phyloP scores from a whole-genome alignment of 2,888 invertebrate species.

The Aspidapion aeneum region DNA sequence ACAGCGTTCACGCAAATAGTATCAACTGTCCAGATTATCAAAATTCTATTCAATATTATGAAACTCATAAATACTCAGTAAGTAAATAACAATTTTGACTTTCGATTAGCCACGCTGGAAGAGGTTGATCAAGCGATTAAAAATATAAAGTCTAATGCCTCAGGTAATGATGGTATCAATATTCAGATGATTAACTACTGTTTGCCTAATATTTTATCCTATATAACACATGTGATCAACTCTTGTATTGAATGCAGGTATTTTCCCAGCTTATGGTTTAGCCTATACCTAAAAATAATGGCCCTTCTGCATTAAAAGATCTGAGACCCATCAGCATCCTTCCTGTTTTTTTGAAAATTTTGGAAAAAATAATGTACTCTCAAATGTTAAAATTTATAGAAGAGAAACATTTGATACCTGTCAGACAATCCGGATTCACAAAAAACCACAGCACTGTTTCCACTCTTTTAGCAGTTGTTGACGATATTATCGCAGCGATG shows the following conservation, averaged over 20 bases:
- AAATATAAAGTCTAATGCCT: background rate
- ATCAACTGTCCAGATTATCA: too few species aligned
- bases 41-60: background rate
- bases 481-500: background rate
- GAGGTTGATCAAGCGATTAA: background rate
- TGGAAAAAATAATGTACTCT: background rate
- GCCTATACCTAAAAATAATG: background rate
- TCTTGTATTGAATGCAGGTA: background rate
- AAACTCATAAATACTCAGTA: background rate
- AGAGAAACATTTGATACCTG: background rate
- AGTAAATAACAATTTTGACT: background rate
- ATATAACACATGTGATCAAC: background rate
- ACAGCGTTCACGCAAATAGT: too few species aligned
- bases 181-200: background rate
- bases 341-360: background rate
- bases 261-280: background rate
- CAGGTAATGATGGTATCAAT: background rate
- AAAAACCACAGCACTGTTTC: background rate
- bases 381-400: background rate
- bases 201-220: background rate
- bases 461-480: background rate
- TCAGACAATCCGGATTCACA: background rate
- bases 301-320: background rate
- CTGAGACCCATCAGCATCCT: background rate
- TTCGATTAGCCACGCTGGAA: background rate